Evolutionary conservation across 1,140 invertebrate genomes (phyloP), one percentile per base, ranked within the genome.

Genomic region (Bombus consobrinus): DNA sequence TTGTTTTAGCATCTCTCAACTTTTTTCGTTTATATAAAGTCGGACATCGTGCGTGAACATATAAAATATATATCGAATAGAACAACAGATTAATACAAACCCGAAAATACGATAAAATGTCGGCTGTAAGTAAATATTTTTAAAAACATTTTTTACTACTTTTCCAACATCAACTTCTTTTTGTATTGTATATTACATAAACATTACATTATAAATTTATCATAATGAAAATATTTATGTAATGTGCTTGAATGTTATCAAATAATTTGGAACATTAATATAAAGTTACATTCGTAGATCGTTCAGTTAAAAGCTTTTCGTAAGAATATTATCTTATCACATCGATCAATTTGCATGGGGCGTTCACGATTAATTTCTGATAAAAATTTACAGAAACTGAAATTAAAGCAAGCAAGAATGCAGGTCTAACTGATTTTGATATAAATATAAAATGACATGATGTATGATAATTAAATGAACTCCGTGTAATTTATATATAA

Each of bases 331-430:
- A 8, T 18, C n/a, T 41, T 57, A 37, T 73, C 32, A 53, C 76
- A n/a, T 71, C 81, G 47, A 80, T 69, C 32, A 47, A 72, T 89
- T n/a, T 34, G 15, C 28, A 78, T 37, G 47, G 69, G 53, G 3
- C 59, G 22, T 39, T n/a, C 71, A 15, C 15, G 32, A 53, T n/a
- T 66, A 53, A 68, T 64, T 3, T 53, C 39, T 2, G 37, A 86
- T 12, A 84, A 81, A 81, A 6, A 15, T 5, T 74, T 91, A 15
- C 81, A 92, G 37, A 89, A 91, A 62, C 85, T 93, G 32, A 93
- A 93, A 81, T 75, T 88, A 25, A 91, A 89, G 34, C 93, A 93
- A 86, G 90, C 88, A 32, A 81, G 39, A 22, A 81, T 93, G 62
- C 90, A 93, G 91, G 92, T 93, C 92, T 28, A 73, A 22, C 9